Evolutionary conservation across 2,797 vertebrate genomes (phyloP).

Genomic region (Muraenolepis orangiensis): DNA sequence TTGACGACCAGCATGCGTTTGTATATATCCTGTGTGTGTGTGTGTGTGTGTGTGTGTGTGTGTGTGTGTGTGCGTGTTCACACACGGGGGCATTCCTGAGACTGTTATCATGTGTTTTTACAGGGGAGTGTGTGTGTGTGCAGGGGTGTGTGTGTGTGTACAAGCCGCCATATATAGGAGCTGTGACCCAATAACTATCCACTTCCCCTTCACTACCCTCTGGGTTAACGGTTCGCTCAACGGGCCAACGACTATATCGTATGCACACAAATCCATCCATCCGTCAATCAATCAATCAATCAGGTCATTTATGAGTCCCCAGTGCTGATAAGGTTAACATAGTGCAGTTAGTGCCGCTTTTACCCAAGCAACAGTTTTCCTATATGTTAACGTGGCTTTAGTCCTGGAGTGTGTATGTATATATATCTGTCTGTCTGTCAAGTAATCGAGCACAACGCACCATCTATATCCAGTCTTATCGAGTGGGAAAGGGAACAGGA

Average conservation of each 20-base stretch:
- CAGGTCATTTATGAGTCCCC: not conserved
- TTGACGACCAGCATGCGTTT: not conserved
- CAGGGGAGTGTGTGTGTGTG: too few species aligned
- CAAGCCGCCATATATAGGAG: not conserved
- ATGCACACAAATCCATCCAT: not conserved
- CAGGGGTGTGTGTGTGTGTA: not conserved
- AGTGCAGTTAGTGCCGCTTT: not conserved
- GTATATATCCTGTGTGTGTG: too few species aligned
- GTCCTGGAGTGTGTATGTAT: not conserved
- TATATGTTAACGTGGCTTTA: not conserved
- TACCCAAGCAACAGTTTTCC: not conserved
- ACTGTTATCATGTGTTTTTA: not conserved
- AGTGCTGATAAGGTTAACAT: not conserved
- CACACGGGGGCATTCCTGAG: not conserved
- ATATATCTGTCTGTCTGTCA: not conserved
- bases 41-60: not conserved
- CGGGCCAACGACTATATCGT: conserved; percentile 10
- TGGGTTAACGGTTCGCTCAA: conserved; percentile 12
- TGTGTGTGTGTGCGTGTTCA: not conserved
- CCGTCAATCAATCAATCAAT: not conserved
- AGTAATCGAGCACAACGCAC: not conserved
- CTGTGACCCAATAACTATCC: not conserved
- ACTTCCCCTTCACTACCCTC: conserved; percentile 34
- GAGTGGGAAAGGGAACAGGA: not conserved
- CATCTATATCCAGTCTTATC: not conserved